Conservation (phyloP, 2,888 invertebrate species). For the Epirrhoe alternata region DNA sequence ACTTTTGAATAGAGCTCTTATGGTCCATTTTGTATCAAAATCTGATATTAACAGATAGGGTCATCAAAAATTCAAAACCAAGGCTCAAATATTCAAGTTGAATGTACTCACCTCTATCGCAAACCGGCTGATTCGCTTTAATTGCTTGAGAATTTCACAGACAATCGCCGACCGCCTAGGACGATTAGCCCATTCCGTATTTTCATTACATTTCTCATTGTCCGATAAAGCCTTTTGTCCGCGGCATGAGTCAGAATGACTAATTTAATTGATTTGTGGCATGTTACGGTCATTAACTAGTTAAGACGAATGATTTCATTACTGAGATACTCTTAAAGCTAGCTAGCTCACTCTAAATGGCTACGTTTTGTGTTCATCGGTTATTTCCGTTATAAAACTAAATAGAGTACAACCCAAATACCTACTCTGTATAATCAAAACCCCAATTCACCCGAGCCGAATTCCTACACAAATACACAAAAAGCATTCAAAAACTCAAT, state of each 20-base stretch:
- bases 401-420: neutral
- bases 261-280: conserved; percentile 72
- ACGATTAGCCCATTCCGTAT: conserved; percentile 32
- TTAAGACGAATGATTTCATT: conserved; percentile 69
- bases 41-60: neutral
- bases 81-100: conserved; percentile 16
- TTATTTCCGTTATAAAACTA: neutral
- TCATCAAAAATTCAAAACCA: neutral
- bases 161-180: conserved; percentile 28
- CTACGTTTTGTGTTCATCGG: neutral
- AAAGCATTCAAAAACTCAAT: too few relatives aligned
- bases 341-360: conserved; percentile 16
- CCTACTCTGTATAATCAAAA: too few relatives aligned
- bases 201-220: conserved; percentile 48
- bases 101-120: conserved; percentile 17
- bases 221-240: conserved; percentile 60
- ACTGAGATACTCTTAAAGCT: conserved; percentile 33
- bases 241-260: conserved; percentile 75
- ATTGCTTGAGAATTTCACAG: conserved; percentile 31
- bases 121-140: conserved; percentile 22
- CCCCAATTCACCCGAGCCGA: too few relatives aligned
- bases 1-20: too few relatives aligned
- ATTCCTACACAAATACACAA: too few relatives aligned
- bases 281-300: conserved; percentile 73
- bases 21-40: too few relatives aligned